Conservation (phyloP, 2,888 invertebrate genomes). For the Megastigmus dorsalis region DNA sequence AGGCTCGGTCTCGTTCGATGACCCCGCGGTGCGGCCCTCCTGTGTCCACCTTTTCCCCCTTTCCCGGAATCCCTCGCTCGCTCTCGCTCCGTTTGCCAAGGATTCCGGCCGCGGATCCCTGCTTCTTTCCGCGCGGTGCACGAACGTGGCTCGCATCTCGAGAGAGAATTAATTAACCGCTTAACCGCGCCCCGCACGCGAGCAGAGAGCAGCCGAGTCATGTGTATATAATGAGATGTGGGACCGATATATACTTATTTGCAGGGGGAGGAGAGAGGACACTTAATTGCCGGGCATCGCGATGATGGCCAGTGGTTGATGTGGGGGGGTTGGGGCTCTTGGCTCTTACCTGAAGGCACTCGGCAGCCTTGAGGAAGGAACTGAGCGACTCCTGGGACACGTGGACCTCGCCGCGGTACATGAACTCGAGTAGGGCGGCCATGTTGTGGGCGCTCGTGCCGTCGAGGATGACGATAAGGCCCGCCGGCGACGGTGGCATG, state of each 20-base stretch:
- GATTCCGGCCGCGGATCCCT: no score
- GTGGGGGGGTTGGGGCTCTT: neutral
- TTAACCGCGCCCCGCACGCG: neutral
- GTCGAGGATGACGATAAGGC: slow-evolving; percentile 90
- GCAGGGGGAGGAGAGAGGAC: no score
- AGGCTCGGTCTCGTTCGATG: slow-evolving; percentile 26
- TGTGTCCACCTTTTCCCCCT: no score
- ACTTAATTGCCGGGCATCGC: no score
- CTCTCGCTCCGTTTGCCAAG: neutral
- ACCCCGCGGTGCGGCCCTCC: no score
- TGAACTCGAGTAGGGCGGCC: slow-evolving; percentile 92
- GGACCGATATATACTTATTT: neutral
- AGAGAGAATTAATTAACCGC: neutral
- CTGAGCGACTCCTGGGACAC: slow-evolving; percentile 93
- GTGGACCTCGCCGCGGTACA: slow-evolving; percentile 96
- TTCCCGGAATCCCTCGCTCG: neutral
- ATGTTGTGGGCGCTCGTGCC: slow-evolving; percentile 93
- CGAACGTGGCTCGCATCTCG: neutral
- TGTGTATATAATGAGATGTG: neutral
- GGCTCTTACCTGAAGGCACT: slow-evolving; percentile 86
- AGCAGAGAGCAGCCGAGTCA: no score
- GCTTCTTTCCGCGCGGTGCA: no score
- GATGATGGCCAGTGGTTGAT: no score
- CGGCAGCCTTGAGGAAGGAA: slow-evolving; percentile 93
- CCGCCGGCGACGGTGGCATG: slow-evolving; percentile 86